Conservation (phyloP, 1,140 invertebrate species). For the Portunus trituberculatus region DNA sequence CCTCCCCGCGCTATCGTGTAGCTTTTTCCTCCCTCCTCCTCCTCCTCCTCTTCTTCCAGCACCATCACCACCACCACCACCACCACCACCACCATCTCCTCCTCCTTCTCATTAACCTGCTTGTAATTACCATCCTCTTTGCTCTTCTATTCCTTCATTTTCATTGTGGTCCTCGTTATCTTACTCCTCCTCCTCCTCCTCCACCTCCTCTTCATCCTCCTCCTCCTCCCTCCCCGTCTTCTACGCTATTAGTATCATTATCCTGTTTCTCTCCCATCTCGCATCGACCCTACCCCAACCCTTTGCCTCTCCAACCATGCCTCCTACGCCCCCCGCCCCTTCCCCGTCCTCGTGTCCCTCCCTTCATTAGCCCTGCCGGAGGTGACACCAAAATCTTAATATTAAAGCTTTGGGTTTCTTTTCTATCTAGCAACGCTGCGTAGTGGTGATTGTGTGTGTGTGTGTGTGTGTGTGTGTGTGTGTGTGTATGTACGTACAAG, state of each 20-base stretch:
- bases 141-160: neutral
- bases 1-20: too few relatives aligned
- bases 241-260: slow-evolving; percentile 8
- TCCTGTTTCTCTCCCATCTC: neutral
- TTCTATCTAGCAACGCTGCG: neutral
- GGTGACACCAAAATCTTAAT: neutral
- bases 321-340: neutral
- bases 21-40: neutral
- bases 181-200: neutral
- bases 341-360: neutral
- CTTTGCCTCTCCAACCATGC: too few relatives aligned
- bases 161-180: neutral
- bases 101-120: neutral
- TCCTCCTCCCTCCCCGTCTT: neutral
- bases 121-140: neutral
- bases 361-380: neutral
- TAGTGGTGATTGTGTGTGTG: neutral
- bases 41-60: neutral
- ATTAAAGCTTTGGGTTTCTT: neutral
- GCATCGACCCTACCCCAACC: too few relatives aligned
- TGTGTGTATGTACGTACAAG: neutral
- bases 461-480: slow-evolving; percentile 11
- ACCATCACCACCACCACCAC: neutral
- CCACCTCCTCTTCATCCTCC: too few relatives aligned
- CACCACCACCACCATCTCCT: neutral